A percentile compares a stretch with the other conserved stretches of the same genome.
These are phyloP conservation scores for Phrynocephalus vlangalii DNA, from an alignment of 2,797 vertebrate species.

Conservation along the genomic window DNA sequence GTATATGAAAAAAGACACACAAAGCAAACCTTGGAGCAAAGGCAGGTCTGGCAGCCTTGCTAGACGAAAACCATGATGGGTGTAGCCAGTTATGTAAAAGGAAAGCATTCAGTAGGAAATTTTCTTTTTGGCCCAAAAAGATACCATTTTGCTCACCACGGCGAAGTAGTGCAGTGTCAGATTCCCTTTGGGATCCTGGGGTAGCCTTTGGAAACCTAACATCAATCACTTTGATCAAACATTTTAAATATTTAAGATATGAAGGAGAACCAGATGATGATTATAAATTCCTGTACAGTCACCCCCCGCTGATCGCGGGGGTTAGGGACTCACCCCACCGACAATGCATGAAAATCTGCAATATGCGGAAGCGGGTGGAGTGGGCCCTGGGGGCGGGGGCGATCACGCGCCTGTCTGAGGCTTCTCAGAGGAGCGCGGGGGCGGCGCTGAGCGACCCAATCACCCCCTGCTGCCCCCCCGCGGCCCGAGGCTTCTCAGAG, in stretches of 20 bases:
- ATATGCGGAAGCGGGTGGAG: too few relatives aligned
- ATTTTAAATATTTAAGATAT: fast-evolving
- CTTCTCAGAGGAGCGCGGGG: too few relatives aligned
- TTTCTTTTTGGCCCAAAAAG: neutral
- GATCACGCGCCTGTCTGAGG: too few relatives aligned
- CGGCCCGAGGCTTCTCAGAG: too few relatives aligned
- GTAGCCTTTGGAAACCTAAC: constrained; percentile 55
- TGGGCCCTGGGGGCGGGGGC: too few relatives aligned
- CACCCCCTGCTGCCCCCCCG: too few relatives aligned
- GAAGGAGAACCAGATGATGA: fast-evolving
- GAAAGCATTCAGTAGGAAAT: neutral
- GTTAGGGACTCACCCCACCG: too few relatives aligned
- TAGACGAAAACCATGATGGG: neutral
- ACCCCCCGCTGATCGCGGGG: too few relatives aligned
- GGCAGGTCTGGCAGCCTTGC: neutral
- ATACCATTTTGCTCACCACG: neutral
- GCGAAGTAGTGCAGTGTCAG: neutral
- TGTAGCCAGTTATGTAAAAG: neutral
- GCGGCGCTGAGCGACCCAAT: fast-evolving
- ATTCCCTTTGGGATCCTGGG: constrained; percentile 14
- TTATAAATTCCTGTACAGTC: fast-evolving
- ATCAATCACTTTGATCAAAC: constrained; percentile 1
- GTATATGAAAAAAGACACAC: constrained; percentile 18
- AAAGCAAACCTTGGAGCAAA: constrained; percentile 25
- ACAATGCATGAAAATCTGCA: too few relatives aligned